phyloP scores from a whole-genome alignment of 2,113 vertebrate species.

The Opisthocomus hoazin region DNA sequence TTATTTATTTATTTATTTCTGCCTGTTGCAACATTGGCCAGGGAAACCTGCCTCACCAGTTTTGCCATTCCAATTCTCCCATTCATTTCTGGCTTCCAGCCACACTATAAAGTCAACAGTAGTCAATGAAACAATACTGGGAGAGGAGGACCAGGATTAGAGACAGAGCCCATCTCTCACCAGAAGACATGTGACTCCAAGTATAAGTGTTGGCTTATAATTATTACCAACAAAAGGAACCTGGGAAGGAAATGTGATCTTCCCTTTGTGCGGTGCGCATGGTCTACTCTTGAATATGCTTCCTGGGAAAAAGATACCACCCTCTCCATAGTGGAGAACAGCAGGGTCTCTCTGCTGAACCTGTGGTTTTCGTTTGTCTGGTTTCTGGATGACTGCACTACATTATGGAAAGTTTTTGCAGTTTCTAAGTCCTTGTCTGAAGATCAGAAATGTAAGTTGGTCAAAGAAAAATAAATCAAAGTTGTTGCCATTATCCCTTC shows the following conservation, averaged over 20 bases:
- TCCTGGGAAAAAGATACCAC: constrained; percentile 19
- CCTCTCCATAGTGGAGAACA: neutral
- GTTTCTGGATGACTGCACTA: neutral
- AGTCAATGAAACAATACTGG: constrained; percentile 59
- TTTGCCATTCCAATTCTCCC: constrained; percentile 26
- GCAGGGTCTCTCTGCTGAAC: neutral
- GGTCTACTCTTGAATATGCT: neutral
- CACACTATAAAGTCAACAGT: constrained; percentile 61
- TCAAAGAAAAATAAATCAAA: constrained; percentile 8
- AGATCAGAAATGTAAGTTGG: neutral
- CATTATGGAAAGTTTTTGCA: neutral
- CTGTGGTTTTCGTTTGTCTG: neutral
- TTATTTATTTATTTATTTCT: constrained; percentile 56
- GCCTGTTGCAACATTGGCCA: constrained; percentile 3
- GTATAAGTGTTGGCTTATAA: constrained; percentile 44
- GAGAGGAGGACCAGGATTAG: constrained; percentile 48
- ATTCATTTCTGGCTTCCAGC: constrained; percentile 38
- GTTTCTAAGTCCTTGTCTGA: neutral
- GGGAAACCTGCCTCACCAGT: constrained; percentile 62
- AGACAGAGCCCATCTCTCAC: constrained; percentile 38
- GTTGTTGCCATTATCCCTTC: neutral
- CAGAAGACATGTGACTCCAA: constrained; percentile 21
- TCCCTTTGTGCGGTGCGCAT: neutral
- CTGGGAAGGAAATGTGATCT: constrained; percentile 49
- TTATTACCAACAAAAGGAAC: constrained; percentile 35